Evolutionary conservation across 2,888 invertebrate species (phyloP).

Genomic region (Patella depressa): DNA sequence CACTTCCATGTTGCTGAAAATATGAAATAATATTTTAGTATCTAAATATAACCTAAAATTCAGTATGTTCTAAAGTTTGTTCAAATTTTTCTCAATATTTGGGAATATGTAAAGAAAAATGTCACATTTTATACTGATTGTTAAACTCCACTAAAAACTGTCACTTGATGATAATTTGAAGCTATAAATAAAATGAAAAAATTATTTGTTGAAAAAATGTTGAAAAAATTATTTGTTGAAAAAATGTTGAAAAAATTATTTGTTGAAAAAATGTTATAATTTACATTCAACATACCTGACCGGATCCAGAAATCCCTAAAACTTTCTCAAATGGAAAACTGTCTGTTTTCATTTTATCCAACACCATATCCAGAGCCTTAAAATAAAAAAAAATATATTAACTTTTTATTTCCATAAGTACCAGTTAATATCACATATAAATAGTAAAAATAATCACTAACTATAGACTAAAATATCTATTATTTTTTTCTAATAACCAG

Average conservation of each 20-base stretch:
- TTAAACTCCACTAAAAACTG: too few relatives aligned
- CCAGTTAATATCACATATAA: background rate
- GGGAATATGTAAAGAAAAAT: too few relatives aligned
- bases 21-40: background rate
- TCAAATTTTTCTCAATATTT: too few relatives aligned
- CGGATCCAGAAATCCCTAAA: conserved; percentile 89
- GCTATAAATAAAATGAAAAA: background rate
- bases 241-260: background rate
- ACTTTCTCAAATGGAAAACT: conserved; percentile 88
- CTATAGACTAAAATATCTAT: background rate
- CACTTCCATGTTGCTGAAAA: conserved; percentile 94
- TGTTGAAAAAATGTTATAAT: background rate
- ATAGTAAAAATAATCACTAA: background rate
- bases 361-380: conserved; percentile 88
- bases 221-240: background rate
- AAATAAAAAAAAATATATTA: conserved; percentile 11
- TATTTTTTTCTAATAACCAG: too few relatives aligned
- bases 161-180: background rate
- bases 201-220: background rate
- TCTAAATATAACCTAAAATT: background rate
- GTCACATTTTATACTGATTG: too few relatives aligned
- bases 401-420: background rate
- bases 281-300: conserved; percentile 79
- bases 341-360: conserved; percentile 85
- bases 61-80: too few relatives aligned